A percentile compares a stretch with the other conserved stretches of the same genome.
Conservation (phyloP, 2,888 invertebrate genomes). For the Scaptomyza polygonia region DNA sequence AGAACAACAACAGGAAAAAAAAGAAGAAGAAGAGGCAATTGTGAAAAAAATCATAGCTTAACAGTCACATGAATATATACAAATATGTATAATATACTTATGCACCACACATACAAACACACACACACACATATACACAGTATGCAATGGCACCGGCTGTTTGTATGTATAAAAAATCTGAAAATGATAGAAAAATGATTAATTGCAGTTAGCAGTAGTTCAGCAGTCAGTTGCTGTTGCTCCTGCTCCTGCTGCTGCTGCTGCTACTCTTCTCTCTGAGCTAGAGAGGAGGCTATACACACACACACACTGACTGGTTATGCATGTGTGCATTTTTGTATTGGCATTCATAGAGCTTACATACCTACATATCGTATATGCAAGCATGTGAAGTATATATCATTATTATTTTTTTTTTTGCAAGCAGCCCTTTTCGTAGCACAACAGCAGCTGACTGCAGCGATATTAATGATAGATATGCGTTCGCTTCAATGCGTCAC, state of each 20-base stretch:
- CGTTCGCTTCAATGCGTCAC: constrained; percentile 75
- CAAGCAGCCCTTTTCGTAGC: constrained; percentile 54
- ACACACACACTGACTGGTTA: no score
- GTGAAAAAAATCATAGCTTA: constrained; percentile 62
- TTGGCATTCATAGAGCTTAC: constrained; percentile 49
- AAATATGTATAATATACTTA: constrained; percentile 15
- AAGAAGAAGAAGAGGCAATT: constrained; percentile 14
- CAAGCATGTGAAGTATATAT: constrained; percentile 28
- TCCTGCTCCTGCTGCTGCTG: constrained; percentile 45
- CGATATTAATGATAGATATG: constrained; percentile 79
- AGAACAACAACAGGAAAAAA: background rate
- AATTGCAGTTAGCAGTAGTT: constrained; percentile 81
- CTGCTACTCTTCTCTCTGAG: constrained; percentile 46
- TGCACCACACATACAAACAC: constrained; percentile 4
- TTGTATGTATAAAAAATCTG: constrained; percentile 76
- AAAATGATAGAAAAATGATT: constrained; percentile 82
- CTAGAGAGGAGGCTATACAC: constrained; percentile 31
- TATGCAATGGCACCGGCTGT: constrained; percentile 50
- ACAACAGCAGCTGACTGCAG: constrained; percentile 79
- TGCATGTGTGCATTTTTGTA: constrained; percentile 37
- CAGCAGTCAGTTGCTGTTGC: constrained; percentile 68
- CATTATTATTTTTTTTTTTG: constrained; percentile 38
- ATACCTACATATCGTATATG: constrained; percentile 1
- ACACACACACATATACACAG: constrained; percentile 6
- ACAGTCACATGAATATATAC: constrained; percentile 34